Evolutionary conservation across 92 coral and sea anemone species (phyloP).

Genomic region (Virgularia gustaviana): DNA sequence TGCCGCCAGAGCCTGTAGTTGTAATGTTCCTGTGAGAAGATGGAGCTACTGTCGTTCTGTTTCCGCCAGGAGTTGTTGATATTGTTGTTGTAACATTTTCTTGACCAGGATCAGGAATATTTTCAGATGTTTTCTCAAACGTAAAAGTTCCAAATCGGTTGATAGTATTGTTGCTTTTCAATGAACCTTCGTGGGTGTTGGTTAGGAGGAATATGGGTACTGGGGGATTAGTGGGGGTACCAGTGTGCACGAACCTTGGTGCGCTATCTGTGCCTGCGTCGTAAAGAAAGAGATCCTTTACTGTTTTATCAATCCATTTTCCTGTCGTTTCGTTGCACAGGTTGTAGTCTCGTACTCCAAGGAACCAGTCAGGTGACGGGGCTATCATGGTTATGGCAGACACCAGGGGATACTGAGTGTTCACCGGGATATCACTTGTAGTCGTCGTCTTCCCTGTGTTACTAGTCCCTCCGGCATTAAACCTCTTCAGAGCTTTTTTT

Average conservation of each 20-base stretch:
- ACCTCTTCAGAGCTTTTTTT: background rate
- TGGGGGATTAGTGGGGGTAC: background rate
- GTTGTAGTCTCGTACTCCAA: slow-evolving; percentile 9
- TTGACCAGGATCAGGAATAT: background rate
- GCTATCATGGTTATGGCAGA: slow-evolving; percentile 40
- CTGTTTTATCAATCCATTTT: slow-evolving; percentile 2
- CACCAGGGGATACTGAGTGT: slow-evolving; percentile 29
- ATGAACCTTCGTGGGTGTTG: slow-evolving; percentile 23
- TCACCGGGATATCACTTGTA: slow-evolving; percentile 2
- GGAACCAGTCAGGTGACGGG: slow-evolving; percentile 47
- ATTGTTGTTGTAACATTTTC: background rate
- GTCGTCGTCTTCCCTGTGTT: background rate
- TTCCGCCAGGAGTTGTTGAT: background rate
- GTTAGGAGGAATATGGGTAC: slow-evolving; percentile 19
- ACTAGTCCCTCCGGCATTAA: background rate
- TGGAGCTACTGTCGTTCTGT: background rate
- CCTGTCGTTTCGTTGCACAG: slow-evolving; percentile 18
- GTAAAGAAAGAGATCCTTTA: slow-evolving; percentile 1
- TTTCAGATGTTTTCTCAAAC: slow-evolving; percentile 20
- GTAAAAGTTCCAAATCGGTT: slow-evolving; percentile 29
- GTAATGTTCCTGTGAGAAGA: no score
- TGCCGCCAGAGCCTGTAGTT: no score
- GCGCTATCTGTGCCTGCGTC: slow-evolving; percentile 37
- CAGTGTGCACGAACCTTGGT: background rate
- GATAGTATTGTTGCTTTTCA: slow-evolving; percentile 19